Conservation (phyloP, 2,113 vertebrate species). For the Labrus mixtus region DNA sequence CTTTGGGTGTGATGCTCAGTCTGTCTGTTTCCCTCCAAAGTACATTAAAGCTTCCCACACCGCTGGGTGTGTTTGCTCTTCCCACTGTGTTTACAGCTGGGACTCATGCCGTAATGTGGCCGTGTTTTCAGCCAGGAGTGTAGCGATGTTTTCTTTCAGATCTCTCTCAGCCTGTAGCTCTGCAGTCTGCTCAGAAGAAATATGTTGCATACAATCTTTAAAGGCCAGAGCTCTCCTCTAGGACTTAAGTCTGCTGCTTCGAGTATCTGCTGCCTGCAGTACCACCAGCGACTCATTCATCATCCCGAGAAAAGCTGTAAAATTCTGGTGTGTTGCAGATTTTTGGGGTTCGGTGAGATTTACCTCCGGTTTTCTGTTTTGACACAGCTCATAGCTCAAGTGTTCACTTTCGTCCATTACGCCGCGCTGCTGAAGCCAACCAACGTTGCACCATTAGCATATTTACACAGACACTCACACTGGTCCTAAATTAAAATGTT, state of each 20-base stretch:
- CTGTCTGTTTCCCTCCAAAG: conserved; percentile 10
- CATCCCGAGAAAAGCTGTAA: conserved; percentile 34
- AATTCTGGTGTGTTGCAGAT: conserved; percentile 46
- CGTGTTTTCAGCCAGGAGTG: background rate
- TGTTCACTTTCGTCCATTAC: conserved; percentile 44
- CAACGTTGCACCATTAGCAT: conserved; percentile 20
- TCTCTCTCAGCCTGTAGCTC: conserved; percentile 10
- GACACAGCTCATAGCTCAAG: conserved; percentile 35
- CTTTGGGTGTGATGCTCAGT: background rate
- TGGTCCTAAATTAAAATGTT: conserved; percentile 57
- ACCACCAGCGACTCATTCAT: conserved; percentile 38
- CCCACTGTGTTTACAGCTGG: conserved; percentile 16
- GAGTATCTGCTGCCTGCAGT: conserved; percentile 38
- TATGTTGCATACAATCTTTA: conserved; percentile 17
- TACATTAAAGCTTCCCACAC: background rate
- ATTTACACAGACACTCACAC: conserved; percentile 40
- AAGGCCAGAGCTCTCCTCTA: conserved; percentile 24
- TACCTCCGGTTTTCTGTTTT: conserved; percentile 42
- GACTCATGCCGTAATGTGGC: background rate
- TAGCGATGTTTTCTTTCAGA: background rate
- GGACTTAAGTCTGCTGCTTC: conserved; percentile 8
- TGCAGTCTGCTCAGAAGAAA: conserved; percentile 18
- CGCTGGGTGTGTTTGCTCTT: background rate
- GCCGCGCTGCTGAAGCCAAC: conserved; percentile 20
- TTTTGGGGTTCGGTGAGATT: conserved; percentile 48